Evolutionary conservation across 2,888 invertebrate genomes (phyloP).

Genomic region (Orgyia antiqua): DNA sequence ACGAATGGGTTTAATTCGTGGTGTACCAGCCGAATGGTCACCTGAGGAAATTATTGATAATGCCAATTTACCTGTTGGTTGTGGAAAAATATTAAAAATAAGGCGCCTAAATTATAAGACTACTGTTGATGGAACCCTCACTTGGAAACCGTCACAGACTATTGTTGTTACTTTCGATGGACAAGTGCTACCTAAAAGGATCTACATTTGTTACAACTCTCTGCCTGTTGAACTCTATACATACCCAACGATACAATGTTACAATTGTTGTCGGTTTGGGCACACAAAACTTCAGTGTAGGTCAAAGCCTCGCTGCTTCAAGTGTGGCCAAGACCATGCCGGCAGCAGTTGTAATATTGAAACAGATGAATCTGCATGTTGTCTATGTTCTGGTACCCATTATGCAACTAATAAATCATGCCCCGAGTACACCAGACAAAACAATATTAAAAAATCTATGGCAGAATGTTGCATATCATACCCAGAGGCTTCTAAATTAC

Average conservation of each 20-base stretch:
- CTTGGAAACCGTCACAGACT: too few relatives aligned
- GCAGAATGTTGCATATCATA: background rate
- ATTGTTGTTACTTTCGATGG: constrained; percentile 6
- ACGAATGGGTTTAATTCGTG: too few relatives aligned
- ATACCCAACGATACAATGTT: background rate
- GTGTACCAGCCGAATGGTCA: too few relatives aligned
- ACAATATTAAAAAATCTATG: background rate
- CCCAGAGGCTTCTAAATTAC: background rate
- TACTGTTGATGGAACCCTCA: too few relatives aligned
- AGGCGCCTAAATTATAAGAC: too few relatives aligned
- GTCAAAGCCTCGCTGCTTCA: background rate
- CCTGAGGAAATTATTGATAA: too few relatives aligned
- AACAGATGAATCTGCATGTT: background rate
- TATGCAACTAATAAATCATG: background rate
- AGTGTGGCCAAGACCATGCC: background rate
- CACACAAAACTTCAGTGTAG: background rate
- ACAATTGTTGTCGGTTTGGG: too few relatives aligned
- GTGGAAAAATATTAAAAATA: too few relatives aligned
- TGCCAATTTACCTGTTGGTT: too few relatives aligned
- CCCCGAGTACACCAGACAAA: background rate
- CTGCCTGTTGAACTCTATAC: background rate
- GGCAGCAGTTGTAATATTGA: background rate
- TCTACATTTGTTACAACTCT: background rate
- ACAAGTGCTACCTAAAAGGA: constrained; percentile 4
- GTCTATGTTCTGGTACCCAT: background rate